Conservation (phyloP, 2,888 invertebrate species). For the Aphodius sticticus region DNA sequence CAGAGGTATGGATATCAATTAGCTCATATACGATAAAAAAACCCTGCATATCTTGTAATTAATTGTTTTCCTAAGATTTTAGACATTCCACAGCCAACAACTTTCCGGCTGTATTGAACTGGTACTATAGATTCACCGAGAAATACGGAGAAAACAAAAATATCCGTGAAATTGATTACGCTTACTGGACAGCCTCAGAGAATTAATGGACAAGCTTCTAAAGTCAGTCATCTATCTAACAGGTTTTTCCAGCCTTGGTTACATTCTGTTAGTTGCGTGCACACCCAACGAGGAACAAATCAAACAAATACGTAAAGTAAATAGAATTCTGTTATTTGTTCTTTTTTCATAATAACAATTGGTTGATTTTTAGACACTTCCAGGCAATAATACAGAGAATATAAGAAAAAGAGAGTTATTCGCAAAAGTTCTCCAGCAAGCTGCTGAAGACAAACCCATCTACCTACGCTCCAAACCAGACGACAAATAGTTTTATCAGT, state of each 20-base stretch:
- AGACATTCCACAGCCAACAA: slow-evolving; percentile 73
- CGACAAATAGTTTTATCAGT: slow-evolving; percentile 9
- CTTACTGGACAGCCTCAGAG: slow-evolving; percentile 67
- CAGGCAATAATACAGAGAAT: slow-evolving; percentile 48
- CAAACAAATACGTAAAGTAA: slow-evolving; percentile 23
- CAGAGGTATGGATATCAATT: slow-evolving; percentile 65
- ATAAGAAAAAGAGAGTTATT: slow-evolving; percentile 53
- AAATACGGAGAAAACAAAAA: slow-evolving; percentile 63
- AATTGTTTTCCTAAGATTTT: slow-evolving; percentile 66
- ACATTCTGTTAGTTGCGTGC: slow-evolving; percentile 66
- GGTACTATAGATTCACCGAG: slow-evolving; percentile 77
- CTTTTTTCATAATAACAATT: slow-evolving; percentile 55
- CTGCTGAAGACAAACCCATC: slow-evolving; percentile 51
- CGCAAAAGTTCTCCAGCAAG: slow-evolving; percentile 61
- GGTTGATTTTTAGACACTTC: slow-evolving; percentile 25
- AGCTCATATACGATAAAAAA: slow-evolving; percentile 16
- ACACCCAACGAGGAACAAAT: slow-evolving; percentile 59
- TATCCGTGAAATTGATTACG: slow-evolving; percentile 64
- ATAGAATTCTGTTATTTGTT: slow-evolving; percentile 20
- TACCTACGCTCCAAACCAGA: slow-evolving; percentile 30
- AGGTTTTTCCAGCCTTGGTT: slow-evolving; percentile 68
- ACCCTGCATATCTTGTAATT: slow-evolving; percentile 6
- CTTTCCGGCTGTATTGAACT: slow-evolving; percentile 70
- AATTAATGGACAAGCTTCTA: slow-evolving; percentile 56
- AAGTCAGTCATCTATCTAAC: slow-evolving; percentile 67